These are phyloP conservation scores for Axea sp. DNA, from an alignment of 2,888 invertebrate genomes.

Conservation along the genomic window DNA sequence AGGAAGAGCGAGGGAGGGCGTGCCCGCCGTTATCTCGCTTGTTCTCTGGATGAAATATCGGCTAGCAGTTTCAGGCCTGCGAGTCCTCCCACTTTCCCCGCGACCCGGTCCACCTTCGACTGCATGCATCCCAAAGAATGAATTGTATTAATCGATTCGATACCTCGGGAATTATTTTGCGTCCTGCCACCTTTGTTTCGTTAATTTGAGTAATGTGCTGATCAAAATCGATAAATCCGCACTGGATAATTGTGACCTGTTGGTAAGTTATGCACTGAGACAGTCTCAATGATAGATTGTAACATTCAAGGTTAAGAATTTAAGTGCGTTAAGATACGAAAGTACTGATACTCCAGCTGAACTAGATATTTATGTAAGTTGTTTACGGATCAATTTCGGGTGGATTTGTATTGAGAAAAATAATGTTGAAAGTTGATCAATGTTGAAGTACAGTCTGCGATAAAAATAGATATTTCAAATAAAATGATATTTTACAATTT, in stretches of 20 bases:
- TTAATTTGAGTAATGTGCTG: slow-evolving; percentile 56
- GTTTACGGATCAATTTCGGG: too few relatives aligned
- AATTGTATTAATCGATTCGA: slow-evolving; percentile 60
- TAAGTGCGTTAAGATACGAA: too few relatives aligned
- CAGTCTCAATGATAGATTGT: slow-evolving; percentile 10
- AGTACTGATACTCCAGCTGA: too few relatives aligned
- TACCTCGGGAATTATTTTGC: slow-evolving; percentile 53
- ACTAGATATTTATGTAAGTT: too few relatives aligned
- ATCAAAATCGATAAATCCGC: slow-evolving; percentile 13
- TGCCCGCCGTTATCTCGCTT: slow-evolving; percentile 75
- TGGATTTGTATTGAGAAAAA: too few relatives aligned
- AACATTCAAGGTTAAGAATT: too few relatives aligned
- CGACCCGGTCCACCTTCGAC: slow-evolving; percentile 49
- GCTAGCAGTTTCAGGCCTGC: slow-evolving; percentile 71
- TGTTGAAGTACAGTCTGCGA: too few relatives aligned
- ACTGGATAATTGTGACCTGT: slow-evolving; percentile 9
- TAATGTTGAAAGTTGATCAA: too few relatives aligned
- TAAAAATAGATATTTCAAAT: too few relatives aligned
- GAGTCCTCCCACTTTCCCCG: slow-evolving; percentile 47
- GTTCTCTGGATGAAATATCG: slow-evolving; percentile 77
- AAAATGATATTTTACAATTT: too few relatives aligned
- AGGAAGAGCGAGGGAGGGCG: slow-evolving; percentile 65
- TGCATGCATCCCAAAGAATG: slow-evolving; percentile 52
- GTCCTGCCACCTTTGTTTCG: slow-evolving; percentile 53
- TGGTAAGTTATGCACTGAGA: slow-evolving; percentile 16